Evolutionary conservation across 2,888 invertebrate genomes (phyloP).

Genomic region (Ornithoptera priamus): DNA sequence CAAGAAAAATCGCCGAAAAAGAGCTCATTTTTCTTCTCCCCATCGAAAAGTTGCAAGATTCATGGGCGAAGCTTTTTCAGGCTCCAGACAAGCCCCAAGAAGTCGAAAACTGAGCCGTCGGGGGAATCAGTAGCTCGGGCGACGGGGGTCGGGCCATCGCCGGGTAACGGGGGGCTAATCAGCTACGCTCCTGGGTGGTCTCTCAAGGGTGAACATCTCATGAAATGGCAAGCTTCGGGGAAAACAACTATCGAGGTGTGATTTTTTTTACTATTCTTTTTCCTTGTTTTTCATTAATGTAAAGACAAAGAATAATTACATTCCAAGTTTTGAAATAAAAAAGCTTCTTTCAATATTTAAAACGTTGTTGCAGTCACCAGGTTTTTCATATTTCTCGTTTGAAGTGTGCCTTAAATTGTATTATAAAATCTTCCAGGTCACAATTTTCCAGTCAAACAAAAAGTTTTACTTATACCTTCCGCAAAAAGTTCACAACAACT

Average conservation of each 20-base stretch:
- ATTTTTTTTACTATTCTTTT: neutral
- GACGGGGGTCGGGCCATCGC: conserved; percentile 39
- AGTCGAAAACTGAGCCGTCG: conserved; percentile 63
- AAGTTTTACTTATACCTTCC: conserved; percentile 21
- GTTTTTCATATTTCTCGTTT: neutral
- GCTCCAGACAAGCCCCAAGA: conserved; percentile 76
- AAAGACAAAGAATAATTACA: no score
- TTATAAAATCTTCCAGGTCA: conserved; percentile 4
- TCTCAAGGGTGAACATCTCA: conserved; percentile 80
- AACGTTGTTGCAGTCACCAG: no score
- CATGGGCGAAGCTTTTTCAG: conserved; percentile 76
- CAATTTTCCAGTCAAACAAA: conserved; percentile 16
- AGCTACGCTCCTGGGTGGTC: conserved; percentile 83
- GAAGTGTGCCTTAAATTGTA: neutral
- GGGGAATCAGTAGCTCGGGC: conserved; percentile 45
- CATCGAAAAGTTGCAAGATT: conserved; percentile 75
- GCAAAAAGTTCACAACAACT: conserved; percentile 30
- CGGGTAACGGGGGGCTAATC: conserved; percentile 71
- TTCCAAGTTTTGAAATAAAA: no score
- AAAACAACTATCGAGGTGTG: conserved; percentile 80
- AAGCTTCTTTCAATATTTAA: no score
- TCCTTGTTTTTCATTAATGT: no score
- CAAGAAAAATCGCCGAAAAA: conserved; percentile 76
- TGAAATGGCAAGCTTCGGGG: conserved; percentile 82
- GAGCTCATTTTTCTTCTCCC: conserved; percentile 77